Conservation (phyloP, 2,113 vertebrate species). For the Elanoides forficatus region DNA sequence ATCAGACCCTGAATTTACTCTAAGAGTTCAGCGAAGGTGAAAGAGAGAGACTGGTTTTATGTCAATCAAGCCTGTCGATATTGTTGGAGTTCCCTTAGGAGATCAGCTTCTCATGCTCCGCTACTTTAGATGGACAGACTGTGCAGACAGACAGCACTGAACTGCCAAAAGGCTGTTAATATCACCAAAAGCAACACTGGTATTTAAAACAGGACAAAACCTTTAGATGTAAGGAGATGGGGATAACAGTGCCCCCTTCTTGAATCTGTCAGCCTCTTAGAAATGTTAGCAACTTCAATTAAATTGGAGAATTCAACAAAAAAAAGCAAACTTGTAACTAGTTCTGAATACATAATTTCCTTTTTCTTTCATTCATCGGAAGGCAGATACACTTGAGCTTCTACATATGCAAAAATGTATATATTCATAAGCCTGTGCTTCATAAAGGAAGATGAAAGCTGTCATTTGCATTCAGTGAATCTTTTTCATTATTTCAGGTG, state of each 20-base stretch:
- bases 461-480: conserved; percentile 9
- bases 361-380: conserved; percentile 7
- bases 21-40: conserved; percentile 10
- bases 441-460: conserved; percentile 47
- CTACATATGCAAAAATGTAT: conserved; percentile 32
- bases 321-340: not conserved
- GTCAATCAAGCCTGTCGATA: conserved; percentile 24
- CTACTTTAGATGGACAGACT: conserved; percentile 4
- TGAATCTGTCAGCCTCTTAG: not conserved
- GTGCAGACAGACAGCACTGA: not conserved
- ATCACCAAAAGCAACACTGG: not conserved
- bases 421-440: conserved; percentile 56
- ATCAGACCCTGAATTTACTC: conserved; percentile 11
- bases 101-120: conserved; percentile 23
- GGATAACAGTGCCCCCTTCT: not conserved
- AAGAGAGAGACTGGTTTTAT: not conserved
- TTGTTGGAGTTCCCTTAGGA: conserved; percentile 11
- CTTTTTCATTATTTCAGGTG: conserved; percentile 24
- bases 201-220: conserved; percentile 3
- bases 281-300: conserved; percentile 21
- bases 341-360: conserved; percentile 13
- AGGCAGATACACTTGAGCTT: conserved; percentile 11
- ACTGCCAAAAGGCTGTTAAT: not conserved
- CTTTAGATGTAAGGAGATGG: not conserved
- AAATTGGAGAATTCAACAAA: not conserved